Percentiles rank a stretch among this genome's conserved stretches.
Conservation (phyloP, 2,797 vertebrate genomes). For the Pseudopleuronectes americanus region DNA sequence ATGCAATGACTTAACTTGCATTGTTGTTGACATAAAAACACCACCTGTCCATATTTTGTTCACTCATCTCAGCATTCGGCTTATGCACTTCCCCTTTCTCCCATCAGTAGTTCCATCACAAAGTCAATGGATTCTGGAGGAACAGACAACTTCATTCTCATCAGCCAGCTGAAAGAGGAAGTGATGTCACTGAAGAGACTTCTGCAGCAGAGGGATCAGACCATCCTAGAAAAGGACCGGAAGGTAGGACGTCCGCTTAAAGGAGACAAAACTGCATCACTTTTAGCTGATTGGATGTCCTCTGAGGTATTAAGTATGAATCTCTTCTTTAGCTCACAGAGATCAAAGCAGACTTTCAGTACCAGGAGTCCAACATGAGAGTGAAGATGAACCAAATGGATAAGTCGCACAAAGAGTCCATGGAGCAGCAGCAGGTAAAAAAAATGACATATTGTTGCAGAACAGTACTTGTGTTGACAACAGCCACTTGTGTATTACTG, state of each 20-base stretch:
- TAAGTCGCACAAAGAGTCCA: slow-evolving; percentile 96
- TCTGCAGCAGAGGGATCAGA: slow-evolving; percentile 97
- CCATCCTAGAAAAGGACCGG: slow-evolving; percentile 97
- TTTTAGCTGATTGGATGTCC: not conserved
- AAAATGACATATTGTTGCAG: not conserved
- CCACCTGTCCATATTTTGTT: not conserved
- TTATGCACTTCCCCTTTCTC: slow-evolving; percentile 9
- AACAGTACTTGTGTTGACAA: too few species aligned
- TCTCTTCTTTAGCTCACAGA: slow-evolving; percentile 89
- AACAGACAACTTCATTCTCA: slow-evolving; percentile 99
- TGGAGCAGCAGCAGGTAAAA: slow-evolving; percentile 95
- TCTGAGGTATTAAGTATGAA: not conserved
- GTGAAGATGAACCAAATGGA: slow-evolving; percentile 99
- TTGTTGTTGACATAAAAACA: not conserved
- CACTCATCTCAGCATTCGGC: not conserved
- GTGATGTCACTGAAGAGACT: slow-evolving; percentile 98
- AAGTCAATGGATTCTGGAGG: slow-evolving; percentile 98
- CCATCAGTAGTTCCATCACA: slow-evolving; percentile 95
- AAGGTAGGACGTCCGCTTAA: slow-evolving; percentile 82
- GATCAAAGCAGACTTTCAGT: slow-evolving; percentile 98
- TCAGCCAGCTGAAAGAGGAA: slow-evolving; percentile 99
- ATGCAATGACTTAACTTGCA: not conserved
- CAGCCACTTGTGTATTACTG: too few species aligned
- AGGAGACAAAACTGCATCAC: not conserved
- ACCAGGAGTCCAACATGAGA: slow-evolving; percentile 97